Base-by-base conservation (phyloP, 2,888 invertebrate genomes). In the Leptothorax acervorum region DNA sequence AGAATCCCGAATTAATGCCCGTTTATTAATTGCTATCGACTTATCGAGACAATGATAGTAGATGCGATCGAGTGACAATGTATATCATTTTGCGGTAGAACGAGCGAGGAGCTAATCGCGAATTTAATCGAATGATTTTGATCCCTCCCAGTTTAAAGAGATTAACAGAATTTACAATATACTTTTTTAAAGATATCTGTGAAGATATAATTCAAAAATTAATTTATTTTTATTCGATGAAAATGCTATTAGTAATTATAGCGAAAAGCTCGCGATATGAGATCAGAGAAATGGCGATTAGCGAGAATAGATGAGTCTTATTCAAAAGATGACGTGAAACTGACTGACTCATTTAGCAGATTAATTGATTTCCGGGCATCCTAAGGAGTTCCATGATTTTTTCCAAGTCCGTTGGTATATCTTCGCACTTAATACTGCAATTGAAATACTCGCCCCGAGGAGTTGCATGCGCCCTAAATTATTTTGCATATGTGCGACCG, bases 401-500 rank as follows among this genome's bases (percentile, higher is more conserved):
- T 68, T 11, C 28, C 23, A 31, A 48, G 18, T 28, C 18, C 3
- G 6, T n/a, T 28, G 31, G 1, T 31, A 55, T 23, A 79, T 45
- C 15, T 15, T 3, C 12, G 31, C 12, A n/a, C 45, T 18, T 70
- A 35, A 65, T 31, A n/a, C 11, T n/a, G n/a, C 66, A 68, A 68
- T 55, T 57, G 15, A 35, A 45, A 35, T 31, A 39, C 35, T 60
- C 35, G 23, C 35, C 9, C 2, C 39, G 62, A 48, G 74, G 18
- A 48, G 12, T 31, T 35, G 45, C 78, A 45, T 12, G 45, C n/a
- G 45, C 15, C 23, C 57, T 57, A 70, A 79, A 79, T 79, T 79
- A 70, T 45, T 79, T 79, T 79, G 57, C 78, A 70, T 79, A 79
- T 68, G 78, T 39, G 55, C 39, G 70, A 45, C 51, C 42, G 55